phyloP scores from a whole-genome alignment of 2,113 vertebrate species.

The Coryphaenoides rupestris region DNA sequence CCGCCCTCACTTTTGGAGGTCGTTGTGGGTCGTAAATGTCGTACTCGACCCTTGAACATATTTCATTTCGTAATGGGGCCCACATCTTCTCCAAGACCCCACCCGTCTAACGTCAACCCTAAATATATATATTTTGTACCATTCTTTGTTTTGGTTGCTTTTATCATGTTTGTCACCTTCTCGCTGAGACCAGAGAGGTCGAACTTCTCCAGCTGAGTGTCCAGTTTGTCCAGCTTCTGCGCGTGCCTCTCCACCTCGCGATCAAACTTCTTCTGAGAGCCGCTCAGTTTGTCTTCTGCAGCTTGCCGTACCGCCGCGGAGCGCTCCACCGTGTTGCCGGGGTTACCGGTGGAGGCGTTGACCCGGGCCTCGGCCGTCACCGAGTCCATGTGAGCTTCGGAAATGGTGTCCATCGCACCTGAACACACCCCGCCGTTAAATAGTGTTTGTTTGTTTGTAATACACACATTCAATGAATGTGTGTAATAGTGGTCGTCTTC shows the following conservation, averaged over 20 bases:
- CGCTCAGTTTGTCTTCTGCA: conserved; percentile 77
- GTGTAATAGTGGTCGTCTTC: too few relatives aligned
- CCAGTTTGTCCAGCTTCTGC: conserved; percentile 82
- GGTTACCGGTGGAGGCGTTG: conserved; percentile 74
- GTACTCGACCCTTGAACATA: too few relatives aligned
- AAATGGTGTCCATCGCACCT: conserved; percentile 90
- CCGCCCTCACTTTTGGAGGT: too few relatives aligned
- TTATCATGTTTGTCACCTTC: conserved; percentile 82
- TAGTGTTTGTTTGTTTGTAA: too few relatives aligned
- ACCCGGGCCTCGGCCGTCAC: conserved; percentile 74
- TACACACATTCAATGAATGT: too few relatives aligned
- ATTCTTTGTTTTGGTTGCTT: too few relatives aligned
- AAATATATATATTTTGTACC: too few relatives aligned
- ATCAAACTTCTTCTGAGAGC: conserved; percentile 75
- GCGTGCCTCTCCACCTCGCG: conserved; percentile 79
- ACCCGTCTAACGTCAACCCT: too few relatives aligned
- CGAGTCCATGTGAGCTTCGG: conserved; percentile 81
- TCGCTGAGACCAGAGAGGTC: conserved; percentile 77
- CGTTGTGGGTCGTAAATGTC: too few relatives aligned
- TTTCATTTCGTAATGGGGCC: too few relatives aligned
- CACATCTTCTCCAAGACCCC: too few relatives aligned
- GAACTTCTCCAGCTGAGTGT: conserved; percentile 76
- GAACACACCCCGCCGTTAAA: not conserved
- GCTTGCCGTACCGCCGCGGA: conserved; percentile 72
- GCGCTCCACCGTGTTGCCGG: conserved; percentile 66